Base-by-base conservation (phyloP, 2,797 vertebrate genomes). In the Acanthis flammea region DNA sequence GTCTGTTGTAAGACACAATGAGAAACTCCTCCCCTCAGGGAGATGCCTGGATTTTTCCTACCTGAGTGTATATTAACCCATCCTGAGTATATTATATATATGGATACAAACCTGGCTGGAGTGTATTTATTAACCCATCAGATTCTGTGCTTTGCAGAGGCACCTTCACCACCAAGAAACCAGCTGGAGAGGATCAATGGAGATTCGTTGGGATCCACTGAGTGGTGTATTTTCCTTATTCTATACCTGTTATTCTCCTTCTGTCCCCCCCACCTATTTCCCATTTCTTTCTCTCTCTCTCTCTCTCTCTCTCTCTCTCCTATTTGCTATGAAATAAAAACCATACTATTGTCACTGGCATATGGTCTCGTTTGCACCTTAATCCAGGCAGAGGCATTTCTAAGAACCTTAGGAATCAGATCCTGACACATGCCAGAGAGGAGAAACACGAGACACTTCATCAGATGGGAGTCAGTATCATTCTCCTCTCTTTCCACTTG, bases 151-250 rank as follows among this genome's bases (percentile, higher is more conserved):
- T 44, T 53, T 53, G 24, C 1, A 2, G 19, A 21, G 15, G 7
- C 14, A 42, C 9, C 30, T 41, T 50, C 25, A 35, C 12, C 3
- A 33, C 37, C 9, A 18, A 18, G 35, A 41, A 41, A 33, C 19
- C 31, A 42, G 24, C 12, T 42, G 24, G 37, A 53, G 37, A 76
- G 15, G 19, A 30, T 24, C 25, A 44, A 9, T 14, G 5, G 15
- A 19, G 9, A 19, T 24, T 44, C 1, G 0, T 1, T 44, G 7
- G 12, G 12, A 44, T 35, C 19, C 47, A 44, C 0, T 0, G 24
- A 22, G 9, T 15, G 12, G 25, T 62, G 47, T 24, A 62, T 24
- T 76, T 51, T 42, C 37, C 19, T 35, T 42, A 24, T 44, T 51
- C 16, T 42, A 25, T n/a, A 6, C 15, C 31, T 51, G 7, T 35